These are phyloP conservation scores for Zaprionus davidi DNA, from an alignment of 1,140 invertebrate genomes.

Conservation along the genomic window DNA sequence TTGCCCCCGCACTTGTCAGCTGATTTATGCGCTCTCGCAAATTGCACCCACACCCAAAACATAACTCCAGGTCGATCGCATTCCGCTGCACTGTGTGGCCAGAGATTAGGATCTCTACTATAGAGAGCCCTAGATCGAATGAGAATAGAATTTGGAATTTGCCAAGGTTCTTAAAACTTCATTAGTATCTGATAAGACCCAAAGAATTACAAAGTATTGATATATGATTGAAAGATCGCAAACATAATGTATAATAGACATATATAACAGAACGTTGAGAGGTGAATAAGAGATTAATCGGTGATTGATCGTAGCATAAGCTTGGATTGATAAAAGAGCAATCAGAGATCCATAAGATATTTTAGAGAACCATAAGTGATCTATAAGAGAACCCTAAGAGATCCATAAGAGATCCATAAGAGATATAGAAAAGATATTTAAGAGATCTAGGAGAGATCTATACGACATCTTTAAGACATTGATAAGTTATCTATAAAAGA, in stretches of 20 bases:
- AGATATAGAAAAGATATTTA: not conserved
- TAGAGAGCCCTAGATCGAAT: not conserved
- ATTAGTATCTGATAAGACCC: not conserved
- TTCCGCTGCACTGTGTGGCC: slow-evolving; percentile 63
- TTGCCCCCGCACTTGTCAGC: slow-evolving; percentile 75
- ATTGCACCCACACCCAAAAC: slow-evolving; percentile 73
- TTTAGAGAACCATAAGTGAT: not conserved
- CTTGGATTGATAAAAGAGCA: no score
- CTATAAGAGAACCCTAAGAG: rapidly evolving
- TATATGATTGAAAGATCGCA: no score
- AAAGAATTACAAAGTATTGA: no score
- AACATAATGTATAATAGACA: no score
- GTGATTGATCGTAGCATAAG: no score
- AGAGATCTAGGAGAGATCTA: no score
- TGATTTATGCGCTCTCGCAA: slow-evolving; percentile 77
- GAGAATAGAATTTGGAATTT: not conserved
- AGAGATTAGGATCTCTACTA: slow-evolving; percentile 12
- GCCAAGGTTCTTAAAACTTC: not conserved
- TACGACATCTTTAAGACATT: not conserved
- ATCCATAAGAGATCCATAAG: not conserved
- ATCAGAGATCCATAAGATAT: no score
- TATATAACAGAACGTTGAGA: no score
- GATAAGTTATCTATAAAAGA: no score
- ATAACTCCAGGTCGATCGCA: slow-evolving; percentile 65
- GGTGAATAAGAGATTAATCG: no score